Base-by-base conservation (phyloP, 2,113 vertebrate genomes). In the Daphoenositta chrysoptera region DNA sequence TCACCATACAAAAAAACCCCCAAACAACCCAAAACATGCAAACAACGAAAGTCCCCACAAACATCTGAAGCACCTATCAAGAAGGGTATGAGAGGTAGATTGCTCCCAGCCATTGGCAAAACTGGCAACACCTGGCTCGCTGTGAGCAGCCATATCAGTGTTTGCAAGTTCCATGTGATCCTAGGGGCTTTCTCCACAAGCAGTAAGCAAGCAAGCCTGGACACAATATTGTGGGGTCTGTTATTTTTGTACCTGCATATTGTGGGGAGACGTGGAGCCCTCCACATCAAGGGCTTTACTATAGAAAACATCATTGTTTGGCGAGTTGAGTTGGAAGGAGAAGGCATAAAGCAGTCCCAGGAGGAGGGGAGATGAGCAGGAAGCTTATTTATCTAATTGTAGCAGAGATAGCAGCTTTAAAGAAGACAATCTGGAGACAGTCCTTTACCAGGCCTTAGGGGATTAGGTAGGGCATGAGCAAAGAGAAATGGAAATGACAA, bases 401-500 rank as follows among this genome's bases (percentile, higher is more conserved):
- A 82, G 24, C 65, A 44, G 64, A 68, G 63, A 86, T 4, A 63
- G 14, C 70, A 82, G 30, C 37, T 84, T 95, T 88, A 75, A 93
- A 94, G 79, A 83, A 72, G 27, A 56, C 33, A 92, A 37, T 80
- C 75, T 37, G 93, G 65, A 75, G 31, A 48, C 45, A 92, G 45
- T 13, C 20, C 39, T 90, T 93, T 87, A 87, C 89, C 71, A 86
- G 66, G 58, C 66, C 47, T 66, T 83, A 64, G 87, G 23, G 70
- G 31, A 95, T 94, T 92, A 95, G 78, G 56, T 57, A 63, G 47
- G 33, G 71, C 7, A 35, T 68, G 64, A 90, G 65, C 5, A 89
- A 92, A 93, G 83, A 86, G 26, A 87, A 92, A 90, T 77, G n/a
- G 84, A 93, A 96, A 86, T 30, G 14, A 77, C 65, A 94, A 82